Evolutionary conservation across 1,140 invertebrate genomes (phyloP), one percentile per base, ranked within the genome.

Genomic region (Bradynema listronoti): DNA sequence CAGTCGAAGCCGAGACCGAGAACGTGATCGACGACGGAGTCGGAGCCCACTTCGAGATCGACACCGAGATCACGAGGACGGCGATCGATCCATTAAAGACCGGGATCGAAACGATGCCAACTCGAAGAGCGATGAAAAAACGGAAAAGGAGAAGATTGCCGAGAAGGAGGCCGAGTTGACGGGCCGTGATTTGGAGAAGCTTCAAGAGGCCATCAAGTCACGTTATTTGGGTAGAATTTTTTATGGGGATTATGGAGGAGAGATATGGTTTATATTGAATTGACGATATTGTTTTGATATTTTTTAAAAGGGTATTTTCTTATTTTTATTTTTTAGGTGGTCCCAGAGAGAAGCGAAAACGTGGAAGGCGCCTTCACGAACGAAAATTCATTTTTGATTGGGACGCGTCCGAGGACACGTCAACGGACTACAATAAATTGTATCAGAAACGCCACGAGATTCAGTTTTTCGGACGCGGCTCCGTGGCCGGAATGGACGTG

Each of bases 321-420:
- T 11, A 39, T 11, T 39, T 39, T 19, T 61, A 32, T 56, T 29
- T 69, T 69, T 24, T 25, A 68, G 83, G 98, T n/a, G 90, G 91
- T 6, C 84, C 92, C 16, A 81, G 91, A 0, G 96, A 96, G 74
- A 94, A 91, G 76, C 54, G 69, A 9, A 78, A 78, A 39, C 82
- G 90, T 41, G 88, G 94, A 0, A 81, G 95, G 32, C 83, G 92
- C 62, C 80, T 97, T 2, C 98, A 98, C 82, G 95, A 99, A 76
- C 82, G 93, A 3, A 99, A 99, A 81, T 99, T 99, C 84, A 93
- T 99, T 0, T 99, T 99, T 82, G 95, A 99, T 81, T 99, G 95
- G 95, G 95, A 99, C 82, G 91, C 91, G 2, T 87, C 87, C 0
- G 95, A 99, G 80, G 95, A 99, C 72, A 99, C 95, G 0, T 92